These are phyloP conservation scores for Phymanthus crucifer DNA, from an alignment of 92 coral and sea anemone genomes.

Conservation along the genomic window DNA sequence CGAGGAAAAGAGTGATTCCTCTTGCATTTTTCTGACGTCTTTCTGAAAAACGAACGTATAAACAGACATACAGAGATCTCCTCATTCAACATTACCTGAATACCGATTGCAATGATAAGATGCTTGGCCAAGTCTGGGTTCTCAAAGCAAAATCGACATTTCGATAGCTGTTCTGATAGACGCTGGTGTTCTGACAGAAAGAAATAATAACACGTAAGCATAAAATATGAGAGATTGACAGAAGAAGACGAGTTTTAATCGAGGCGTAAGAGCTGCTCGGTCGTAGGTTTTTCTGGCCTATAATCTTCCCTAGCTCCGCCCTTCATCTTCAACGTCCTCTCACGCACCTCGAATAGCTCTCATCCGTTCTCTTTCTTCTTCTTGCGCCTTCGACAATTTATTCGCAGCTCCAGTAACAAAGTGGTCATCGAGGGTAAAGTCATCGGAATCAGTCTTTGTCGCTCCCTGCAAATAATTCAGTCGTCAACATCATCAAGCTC, in stretches of 20 bases:
- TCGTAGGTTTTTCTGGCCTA: too few relatives aligned
- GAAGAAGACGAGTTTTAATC: too few relatives aligned
- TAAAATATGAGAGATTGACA: too few relatives aligned
- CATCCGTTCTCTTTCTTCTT: constrained; percentile 79
- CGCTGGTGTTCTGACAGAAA: constrained; percentile 77
- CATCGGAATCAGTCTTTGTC: constrained; percentile 66
- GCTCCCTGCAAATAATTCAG: constrained; percentile 45
- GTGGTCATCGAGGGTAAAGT: constrained; percentile 92
- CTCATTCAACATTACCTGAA: constrained; percentile 59
- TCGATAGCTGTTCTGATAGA: constrained; percentile 83
- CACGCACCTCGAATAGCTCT: constrained; percentile 82
- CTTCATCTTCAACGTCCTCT: not conserved
- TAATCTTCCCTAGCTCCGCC: too few relatives aligned
- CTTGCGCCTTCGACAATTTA: constrained; percentile 77
- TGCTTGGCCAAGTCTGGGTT: constrained; percentile 91
- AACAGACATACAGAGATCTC: too few relatives aligned
- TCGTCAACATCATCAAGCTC: not conserved
- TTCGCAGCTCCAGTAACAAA: constrained; percentile 93
- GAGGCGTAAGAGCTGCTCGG: too few relatives aligned
- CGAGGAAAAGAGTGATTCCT: too few relatives aligned
- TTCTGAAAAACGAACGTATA: too few relatives aligned
- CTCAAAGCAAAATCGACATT: constrained; percentile 93
- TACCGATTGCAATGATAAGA: constrained; percentile 93
- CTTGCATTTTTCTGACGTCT: too few relatives aligned
- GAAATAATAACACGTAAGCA: not conserved